phyloP scores from a whole-genome alignment of 2,113 vertebrate species.

The Scomber japonicus region DNA sequence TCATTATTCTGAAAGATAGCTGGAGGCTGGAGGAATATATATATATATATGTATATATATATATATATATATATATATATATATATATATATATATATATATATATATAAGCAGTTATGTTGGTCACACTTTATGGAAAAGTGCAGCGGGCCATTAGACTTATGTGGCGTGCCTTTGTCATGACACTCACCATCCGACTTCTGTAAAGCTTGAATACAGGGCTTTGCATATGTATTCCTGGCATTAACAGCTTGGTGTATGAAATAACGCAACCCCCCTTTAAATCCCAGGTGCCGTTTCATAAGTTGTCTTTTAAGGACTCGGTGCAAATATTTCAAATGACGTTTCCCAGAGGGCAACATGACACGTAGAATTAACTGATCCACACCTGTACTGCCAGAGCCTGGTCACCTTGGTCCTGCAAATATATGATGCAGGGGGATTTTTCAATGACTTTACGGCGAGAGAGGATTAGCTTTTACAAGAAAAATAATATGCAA shows the following conservation, averaged over 20 bases:
- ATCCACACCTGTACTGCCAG: background rate
- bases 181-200: conserved; percentile 20
- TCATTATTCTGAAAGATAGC: conserved; percentile 73
- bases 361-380: conserved; percentile 15
- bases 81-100: conserved; percentile 57
- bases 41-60: conserved; percentile 62
- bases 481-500: conserved; percentile 43
- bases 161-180: conserved; percentile 49
- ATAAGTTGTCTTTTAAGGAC: conserved; percentile 23
- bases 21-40: conserved; percentile 54
- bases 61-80: conserved; percentile 62
- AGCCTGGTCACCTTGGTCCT: conserved; percentile 48
- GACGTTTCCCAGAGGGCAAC: conserved; percentile 5
- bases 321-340: conserved; percentile 27
- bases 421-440: conserved; percentile 23
- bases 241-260: conserved; percentile 9
- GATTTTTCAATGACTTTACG: conserved; percentile 33
- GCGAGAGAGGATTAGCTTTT: conserved; percentile 34
- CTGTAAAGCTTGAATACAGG: conserved; percentile 16
- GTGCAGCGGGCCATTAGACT: conserved; percentile 4
- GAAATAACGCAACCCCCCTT: conserved; percentile 11
- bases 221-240: conserved; percentile 3
- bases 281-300: conserved; percentile 27
- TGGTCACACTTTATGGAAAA: conserved; percentile 50
- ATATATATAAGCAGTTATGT: conserved; percentile 52